Percentiles rank a stretch among this genome's conserved stretches.
Evolutionary conservation across 2,797 vertebrate genomes (phyloP).

Genomic region (Psittacula derbiana): DNA sequence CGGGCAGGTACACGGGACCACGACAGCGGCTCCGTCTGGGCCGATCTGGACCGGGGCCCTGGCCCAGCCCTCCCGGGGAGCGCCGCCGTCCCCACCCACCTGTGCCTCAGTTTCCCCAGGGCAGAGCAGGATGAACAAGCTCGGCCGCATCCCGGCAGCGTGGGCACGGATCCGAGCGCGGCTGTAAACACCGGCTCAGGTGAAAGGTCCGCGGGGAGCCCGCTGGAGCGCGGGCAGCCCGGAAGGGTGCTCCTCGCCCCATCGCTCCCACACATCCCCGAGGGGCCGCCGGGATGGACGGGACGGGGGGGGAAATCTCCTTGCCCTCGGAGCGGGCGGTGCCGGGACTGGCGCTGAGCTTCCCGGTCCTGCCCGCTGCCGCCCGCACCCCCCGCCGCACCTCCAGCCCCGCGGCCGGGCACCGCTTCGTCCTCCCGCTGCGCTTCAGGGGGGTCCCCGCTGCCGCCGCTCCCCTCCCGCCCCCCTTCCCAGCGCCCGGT

Average conservation of each 20-base stretch:
- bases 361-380: neutral
- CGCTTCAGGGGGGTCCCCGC: neutral
- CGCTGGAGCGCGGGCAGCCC: neutral
- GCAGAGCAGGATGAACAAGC: constrained; percentile 58
- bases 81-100: neutral
- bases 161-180: neutral
- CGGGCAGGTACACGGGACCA: neutral
- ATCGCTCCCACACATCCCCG: neutral
- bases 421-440: neutral
- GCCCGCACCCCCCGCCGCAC: neutral
- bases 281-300: neutral
- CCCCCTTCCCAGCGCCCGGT: neutral
- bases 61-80: neutral
- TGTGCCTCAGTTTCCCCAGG: constrained; percentile 27
- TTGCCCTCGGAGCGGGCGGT: neutral
- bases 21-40: neutral
- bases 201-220: neutral
- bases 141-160: constrained; percentile 16
- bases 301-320: neutral
- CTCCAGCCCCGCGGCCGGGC: neutral
- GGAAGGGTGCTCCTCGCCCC: neutral
- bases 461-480: neutral
- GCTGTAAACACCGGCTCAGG: constrained; percentile 16
- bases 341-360: neutral
- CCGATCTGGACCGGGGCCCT: neutral